Base-by-base conservation (phyloP, 2,888 invertebrate genomes). In the Ormia ochracea region DNA sequence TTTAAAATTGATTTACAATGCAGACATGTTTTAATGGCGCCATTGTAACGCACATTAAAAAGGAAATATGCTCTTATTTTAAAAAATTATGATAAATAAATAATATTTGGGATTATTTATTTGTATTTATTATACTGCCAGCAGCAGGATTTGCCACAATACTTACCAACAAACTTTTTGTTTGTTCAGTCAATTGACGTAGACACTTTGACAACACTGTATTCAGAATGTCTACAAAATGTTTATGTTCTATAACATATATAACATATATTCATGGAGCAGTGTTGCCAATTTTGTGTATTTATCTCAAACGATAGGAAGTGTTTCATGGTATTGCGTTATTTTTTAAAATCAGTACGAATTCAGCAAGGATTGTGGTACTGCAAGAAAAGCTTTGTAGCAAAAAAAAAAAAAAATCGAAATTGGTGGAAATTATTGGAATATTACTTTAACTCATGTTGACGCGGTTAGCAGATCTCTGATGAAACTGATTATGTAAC, bases 21-120 rank as follows among this genome's bases (percentile, higher is more conserved):
- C 80, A 80, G 80, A 68, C 76, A 80, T 76, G 72, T 76, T 80
- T 75, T 58, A 68, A 76, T 76, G 80, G 80, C 80, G 80, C 80
- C 80, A 80, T 50, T 41, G 66, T 66, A 66, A 66, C 74, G 66
- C 58, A 58, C 56, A 72, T 74, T 56, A 56, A 58, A 50, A 58
- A 50, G 54, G 23, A 43, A 65, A 36, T 52, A 36, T 58, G 23
- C 17, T 56, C 14, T 26, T 14, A 52, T 14, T 26, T 50, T 36
- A 59, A n/a, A 31, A 59, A 59, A 70, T 70, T 52, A 59, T 70
- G 41, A 70, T 61, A 61, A 52, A 70, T 59, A 70, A 50, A 50
- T 59, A 48, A 70, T 72, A 63, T 45, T 63, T 73, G 45, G 61
- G 21, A 45, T 65, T 56, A 45, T 59, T 65, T 56, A 45, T 59